Evolutionary conservation across 1,140 invertebrate genomes (phyloP), one percentile per base, ranked within the genome.

Genomic region (Hydropsyche tenuis): DNA sequence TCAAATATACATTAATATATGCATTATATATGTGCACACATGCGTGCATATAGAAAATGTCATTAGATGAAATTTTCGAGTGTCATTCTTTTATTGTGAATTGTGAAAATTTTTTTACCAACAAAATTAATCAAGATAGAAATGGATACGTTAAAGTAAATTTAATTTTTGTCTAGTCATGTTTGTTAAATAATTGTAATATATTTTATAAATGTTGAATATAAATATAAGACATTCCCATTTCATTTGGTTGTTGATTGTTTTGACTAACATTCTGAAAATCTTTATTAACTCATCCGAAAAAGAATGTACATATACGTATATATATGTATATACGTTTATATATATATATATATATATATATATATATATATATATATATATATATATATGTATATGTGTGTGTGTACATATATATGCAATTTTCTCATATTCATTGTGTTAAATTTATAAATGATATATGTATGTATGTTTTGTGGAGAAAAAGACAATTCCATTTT

Each of bases 121-220:
- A 3, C 30, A 37, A 37, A 37, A 9, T n/a, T n/a, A 37, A 37
- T 37, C 30, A 37, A 9, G 9, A 37, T 37, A 53, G 16, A 53
- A 53, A 53, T 53, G 48, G 7, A 53, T 18, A 20, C 48, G 7
- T 18, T 53, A 7, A 20, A 20, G 16, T 53, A 70, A 70, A 72
- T 66, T 75, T 72, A 60, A 68, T 75, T 75, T 75, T 60, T 71
- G 73, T 75, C 73, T 75, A 75, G 73, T 75, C 73, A 75, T 75
- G 69, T 51, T 74, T 75, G 73, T 75, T 75, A 75, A 37, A 75
- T 70, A 53, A 27, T 75, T 65, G 70, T 69, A 66, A 72, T 75
- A 75, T 75, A 75, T 75, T 75, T 75, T 75, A 75, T 75, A 71
- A 75, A 75, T 71, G 69, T 75, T 75, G 69, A 75, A 46, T 71